Base-by-base conservation (phyloP, 2,888 invertebrate genomes). In the Eristalinus aeneus region DNA sequence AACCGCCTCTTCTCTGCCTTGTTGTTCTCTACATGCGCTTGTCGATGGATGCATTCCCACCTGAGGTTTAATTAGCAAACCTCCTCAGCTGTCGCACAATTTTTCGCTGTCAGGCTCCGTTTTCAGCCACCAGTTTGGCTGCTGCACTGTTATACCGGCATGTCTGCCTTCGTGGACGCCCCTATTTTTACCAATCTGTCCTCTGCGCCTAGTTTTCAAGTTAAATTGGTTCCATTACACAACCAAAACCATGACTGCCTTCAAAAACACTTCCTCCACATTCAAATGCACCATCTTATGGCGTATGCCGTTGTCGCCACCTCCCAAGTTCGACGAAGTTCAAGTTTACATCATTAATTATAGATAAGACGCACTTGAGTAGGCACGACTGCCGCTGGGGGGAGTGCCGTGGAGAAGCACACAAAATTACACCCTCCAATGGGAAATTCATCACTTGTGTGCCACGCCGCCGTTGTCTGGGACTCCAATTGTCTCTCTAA, bases 381-480 rank as follows among this genome's bases (percentile, higher is more conserved):
- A 10, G 20, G 0, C 56, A 56, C 11, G 12, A 8, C 23, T 22
- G 5, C 27, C 46, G 5, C 5, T 16, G 16, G 9, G 0, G 46
- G 4, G 46, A 3, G n/a, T 12, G 0, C 4, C 9, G 8, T n/a
- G 2, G 56, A 23, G 10, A 56, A 22, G 10, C 20, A 56, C 31
- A 34, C 5, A 65, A 56, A 65, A 67, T 54, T 63, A 31, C 27
- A 65, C 31, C 22, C 23, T 11, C 27, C 2, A 12, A 11, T 74
- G 74, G 65, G 74, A 74, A 72, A 46, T 8, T 54, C 32, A 39
- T 65, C 64, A 65, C 6, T 71, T 58, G 71, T 10, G 16, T 32
- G 39, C n/a, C n/a, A 16, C 12, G 27, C 27, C 12, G 27, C 27
- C 27, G 27, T 27, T 16, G 53, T 23, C 10, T 34, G 34, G 20